Evolutionary conservation across 2,888 invertebrate species (phyloP).

Genomic region (Tachina fera): DNA sequence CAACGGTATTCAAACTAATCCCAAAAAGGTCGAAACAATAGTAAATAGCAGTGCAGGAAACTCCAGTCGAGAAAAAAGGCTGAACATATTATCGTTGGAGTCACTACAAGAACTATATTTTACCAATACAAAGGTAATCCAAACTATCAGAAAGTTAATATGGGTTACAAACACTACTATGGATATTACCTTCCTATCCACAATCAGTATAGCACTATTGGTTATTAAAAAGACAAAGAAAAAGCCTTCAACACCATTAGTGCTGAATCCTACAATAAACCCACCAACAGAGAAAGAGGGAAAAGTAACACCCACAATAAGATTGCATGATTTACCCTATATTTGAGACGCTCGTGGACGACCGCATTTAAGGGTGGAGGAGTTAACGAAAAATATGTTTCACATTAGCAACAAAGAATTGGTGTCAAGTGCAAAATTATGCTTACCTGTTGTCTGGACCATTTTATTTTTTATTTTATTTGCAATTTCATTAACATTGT

Average conservation of each 20-base stretch:
- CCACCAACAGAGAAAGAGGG: slow-evolving; percentile 14
- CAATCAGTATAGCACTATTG: not conserved
- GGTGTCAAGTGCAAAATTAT: no score
- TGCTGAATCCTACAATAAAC: slow-evolving; percentile 1
- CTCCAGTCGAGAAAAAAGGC: not conserved
- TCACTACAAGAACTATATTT: slow-evolving; percentile 31
- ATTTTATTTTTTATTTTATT: no score
- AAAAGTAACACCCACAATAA: slow-evolving; percentile 3
- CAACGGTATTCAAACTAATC: no score
- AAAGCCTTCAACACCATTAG: slow-evolving; percentile 11
- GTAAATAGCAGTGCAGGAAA: no score
- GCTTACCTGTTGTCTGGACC: no score
- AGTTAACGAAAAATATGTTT: no score
- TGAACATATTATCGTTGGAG: slow-evolving; percentile 19
- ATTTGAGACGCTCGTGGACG: slow-evolving; percentile 26
- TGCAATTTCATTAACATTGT: no score
- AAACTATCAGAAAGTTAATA: not conserved
- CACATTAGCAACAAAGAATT: no score
- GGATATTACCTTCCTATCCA: not conserved
- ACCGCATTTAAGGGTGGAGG: slow-evolving; percentile 34
- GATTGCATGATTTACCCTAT: slow-evolving; percentile 20
- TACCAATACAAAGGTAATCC: slow-evolving; percentile 11
- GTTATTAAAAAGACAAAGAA: not conserved
- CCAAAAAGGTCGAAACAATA: no score
- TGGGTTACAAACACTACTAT: slow-evolving; percentile 10